Conservation (phyloP, 2,797 vertebrate species). For the Danio aesculapii region DNA sequence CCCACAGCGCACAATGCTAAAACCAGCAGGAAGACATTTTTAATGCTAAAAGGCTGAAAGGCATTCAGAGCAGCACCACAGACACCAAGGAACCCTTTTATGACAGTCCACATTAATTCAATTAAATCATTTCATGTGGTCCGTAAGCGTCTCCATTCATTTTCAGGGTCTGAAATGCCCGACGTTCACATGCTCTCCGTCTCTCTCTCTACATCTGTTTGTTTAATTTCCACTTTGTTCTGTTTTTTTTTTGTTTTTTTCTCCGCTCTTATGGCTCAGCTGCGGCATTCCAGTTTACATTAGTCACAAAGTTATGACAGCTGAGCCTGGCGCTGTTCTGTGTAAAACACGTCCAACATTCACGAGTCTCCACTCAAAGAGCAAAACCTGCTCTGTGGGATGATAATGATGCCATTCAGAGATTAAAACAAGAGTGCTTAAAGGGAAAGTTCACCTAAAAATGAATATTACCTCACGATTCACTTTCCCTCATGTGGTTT, state of each 20-base stretch:
- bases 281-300: conserved; percentile 47
- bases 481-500: too few relatives aligned
- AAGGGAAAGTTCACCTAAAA: too few relatives aligned
- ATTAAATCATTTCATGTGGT: conserved; percentile 44
- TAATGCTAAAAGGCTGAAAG: background rate
- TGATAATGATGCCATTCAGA: conserved; percentile 38
- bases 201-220: conserved; percentile 58
- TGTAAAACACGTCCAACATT: conserved; percentile 38
- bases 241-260: conserved; percentile 26
- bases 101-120: conserved; percentile 39
- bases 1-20: background rate
- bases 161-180: conserved; percentile 23
- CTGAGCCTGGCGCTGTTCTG: conserved; percentile 42
- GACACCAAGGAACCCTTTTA: conserved; percentile 30
- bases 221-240: conserved; percentile 48
- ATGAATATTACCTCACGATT: too few relatives aligned
- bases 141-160: conserved; percentile 30
- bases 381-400: conserved; percentile 14
- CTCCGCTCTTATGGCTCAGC: conserved; percentile 29
- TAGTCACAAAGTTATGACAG: conserved; percentile 50
- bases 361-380: conserved; percentile 27
- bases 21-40: conserved; percentile 3
- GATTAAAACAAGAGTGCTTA: conserved; percentile 1
- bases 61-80: conserved; percentile 20
- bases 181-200: conserved; percentile 45